phyloP scores from a whole-genome alignment of 2,797 vertebrate genomes.

The Urocyon cinereoargenteus region DNA sequence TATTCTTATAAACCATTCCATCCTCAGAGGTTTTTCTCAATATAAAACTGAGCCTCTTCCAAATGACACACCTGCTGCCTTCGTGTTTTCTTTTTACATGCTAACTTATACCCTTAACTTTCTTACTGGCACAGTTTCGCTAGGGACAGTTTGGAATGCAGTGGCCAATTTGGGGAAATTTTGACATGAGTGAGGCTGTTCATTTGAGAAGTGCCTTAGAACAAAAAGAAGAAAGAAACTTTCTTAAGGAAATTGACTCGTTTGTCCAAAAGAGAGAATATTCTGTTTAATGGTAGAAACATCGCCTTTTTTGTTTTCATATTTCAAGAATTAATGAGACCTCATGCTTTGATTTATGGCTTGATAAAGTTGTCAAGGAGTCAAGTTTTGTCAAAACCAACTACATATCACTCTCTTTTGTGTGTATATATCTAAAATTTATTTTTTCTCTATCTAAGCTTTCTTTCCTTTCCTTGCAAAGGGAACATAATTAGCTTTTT shows the following conservation, averaged over 20 bases:
- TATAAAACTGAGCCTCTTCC: not conserved
- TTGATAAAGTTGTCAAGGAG: constrained; percentile 58
- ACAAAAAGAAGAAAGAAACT: not conserved
- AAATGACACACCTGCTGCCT: not conserved
- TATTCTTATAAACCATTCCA: not conserved
- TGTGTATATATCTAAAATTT: not conserved
- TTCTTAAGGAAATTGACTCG: not conserved
- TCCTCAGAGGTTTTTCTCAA: not conserved
- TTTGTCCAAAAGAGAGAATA: constrained; percentile 42
- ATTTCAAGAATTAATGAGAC: constrained; percentile 55
- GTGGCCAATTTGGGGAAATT: not conserved
- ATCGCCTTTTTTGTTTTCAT: not conserved
- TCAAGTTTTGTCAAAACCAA: constrained; percentile 34
- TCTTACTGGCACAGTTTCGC: not conserved
- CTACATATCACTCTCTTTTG: not conserved
- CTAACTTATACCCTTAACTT: not conserved
- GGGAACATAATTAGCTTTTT: constrained; percentile 52
- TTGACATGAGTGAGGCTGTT: constrained; percentile 12
- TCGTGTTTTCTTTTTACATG: not conserved
- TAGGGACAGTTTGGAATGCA: not conserved
- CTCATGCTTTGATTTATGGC: constrained; percentile 50
- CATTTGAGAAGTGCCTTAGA: not conserved
- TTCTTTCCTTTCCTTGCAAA: not conserved
- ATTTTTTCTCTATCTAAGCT: constrained; percentile 56
- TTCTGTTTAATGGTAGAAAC: constrained; percentile 47